Conservation (phyloP, 1,140 invertebrate species). For the Mesaphorura yosii region DNA sequence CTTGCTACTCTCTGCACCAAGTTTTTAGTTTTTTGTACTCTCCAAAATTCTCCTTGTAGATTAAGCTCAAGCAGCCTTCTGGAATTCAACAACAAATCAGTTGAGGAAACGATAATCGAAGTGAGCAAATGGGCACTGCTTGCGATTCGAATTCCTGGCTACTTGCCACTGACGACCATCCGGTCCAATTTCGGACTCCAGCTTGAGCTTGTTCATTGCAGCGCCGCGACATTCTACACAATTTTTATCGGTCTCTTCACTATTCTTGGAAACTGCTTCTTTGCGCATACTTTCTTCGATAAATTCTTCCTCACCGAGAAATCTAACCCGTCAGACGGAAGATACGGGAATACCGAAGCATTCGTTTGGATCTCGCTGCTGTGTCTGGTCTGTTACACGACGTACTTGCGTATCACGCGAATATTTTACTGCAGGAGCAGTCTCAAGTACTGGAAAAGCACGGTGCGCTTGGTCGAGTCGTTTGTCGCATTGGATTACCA, state of each 20-base stretch:
- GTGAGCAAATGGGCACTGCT: neutral
- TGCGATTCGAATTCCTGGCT: neutral
- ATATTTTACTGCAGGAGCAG: neutral
- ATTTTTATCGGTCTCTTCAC: neutral
- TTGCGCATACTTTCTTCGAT: neutral
- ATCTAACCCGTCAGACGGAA: neutral
- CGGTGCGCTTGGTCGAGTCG: neutral
- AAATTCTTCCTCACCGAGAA: neutral
- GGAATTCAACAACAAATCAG: neutral
- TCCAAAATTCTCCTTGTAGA: too few relatives aligned
- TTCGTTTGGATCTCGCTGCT: neutral
- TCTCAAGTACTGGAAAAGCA: neutral
- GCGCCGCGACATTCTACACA: neutral
- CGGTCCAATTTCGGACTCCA: neutral
- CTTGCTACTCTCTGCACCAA: too few relatives aligned
- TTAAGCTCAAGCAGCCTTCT: too few relatives aligned
- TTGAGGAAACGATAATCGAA: neutral
- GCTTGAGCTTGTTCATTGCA: neutral
- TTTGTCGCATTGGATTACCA: neutral
- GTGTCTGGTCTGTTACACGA: neutral
- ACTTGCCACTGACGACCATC: neutral
- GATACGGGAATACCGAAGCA: neutral
- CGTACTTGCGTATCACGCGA: neutral
- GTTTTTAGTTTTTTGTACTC: too few relatives aligned
- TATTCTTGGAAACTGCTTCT: neutral